These are phyloP conservation scores for Venturia canescens DNA, from an alignment of 1,140 invertebrate species.

Conservation along the genomic window DNA sequence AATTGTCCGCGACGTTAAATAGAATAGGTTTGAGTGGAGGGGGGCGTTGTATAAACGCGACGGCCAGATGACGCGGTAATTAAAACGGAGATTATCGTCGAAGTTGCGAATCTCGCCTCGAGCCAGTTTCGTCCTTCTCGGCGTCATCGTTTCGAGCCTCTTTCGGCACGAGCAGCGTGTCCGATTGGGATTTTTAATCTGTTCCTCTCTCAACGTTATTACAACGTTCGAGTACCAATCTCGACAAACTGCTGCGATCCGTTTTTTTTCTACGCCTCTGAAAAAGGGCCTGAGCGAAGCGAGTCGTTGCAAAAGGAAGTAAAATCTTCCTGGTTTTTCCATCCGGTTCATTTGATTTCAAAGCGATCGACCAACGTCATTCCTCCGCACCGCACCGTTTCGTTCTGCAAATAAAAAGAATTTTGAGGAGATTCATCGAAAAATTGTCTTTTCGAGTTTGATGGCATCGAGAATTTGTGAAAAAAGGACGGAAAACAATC, in stretches of 20 bases:
- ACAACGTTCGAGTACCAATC: not conserved
- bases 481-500: not conserved
- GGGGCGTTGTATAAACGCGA: constrained; percentile 68
- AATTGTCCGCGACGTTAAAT: not conserved
- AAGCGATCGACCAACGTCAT: no score
- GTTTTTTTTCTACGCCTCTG: not conserved
- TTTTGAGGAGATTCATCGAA: no score
- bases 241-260: not conserved
- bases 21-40: constrained; percentile 56
- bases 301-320: no score
- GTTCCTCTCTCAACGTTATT: not conserved
- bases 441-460: no score
- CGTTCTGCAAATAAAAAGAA: no score
- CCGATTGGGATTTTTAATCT: constrained; percentile 45
- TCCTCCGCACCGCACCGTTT: no score
- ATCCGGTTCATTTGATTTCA: no score
- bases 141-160: constrained; percentile 38
- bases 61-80: constrained; percentile 76
- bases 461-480: no score
- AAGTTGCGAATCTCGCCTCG: constrained; percentile 66
- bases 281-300: not conserved
- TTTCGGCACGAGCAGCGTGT: constrained; percentile 29
- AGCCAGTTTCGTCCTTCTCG: constrained; percentile 33
- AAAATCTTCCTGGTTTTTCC: no score
- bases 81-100: constrained; percentile 74